Conservation (phyloP, 2,797 vertebrate genomes). For the Apogon hyalosoma region DNA sequence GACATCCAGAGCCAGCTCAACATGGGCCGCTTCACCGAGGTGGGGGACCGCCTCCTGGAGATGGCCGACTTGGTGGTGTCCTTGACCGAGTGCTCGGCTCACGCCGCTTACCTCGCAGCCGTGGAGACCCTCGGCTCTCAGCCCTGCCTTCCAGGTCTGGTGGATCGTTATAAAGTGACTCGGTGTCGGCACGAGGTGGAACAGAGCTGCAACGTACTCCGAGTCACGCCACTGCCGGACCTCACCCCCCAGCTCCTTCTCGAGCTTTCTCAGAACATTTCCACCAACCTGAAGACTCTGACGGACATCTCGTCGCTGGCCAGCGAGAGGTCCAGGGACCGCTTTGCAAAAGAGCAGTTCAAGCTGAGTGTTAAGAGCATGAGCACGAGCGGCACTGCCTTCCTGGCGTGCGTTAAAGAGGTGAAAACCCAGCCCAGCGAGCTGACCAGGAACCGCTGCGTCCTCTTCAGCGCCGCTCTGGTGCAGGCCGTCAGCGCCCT, state of each 20-base stretch:
- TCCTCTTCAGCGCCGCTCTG: slow-evolving; percentile 93
- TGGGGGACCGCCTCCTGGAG: slow-evolving; percentile 92
- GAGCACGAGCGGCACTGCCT: slow-evolving; percentile 94
- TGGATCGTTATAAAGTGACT: slow-evolving; percentile 98
- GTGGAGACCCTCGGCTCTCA: slow-evolving; percentile 92
- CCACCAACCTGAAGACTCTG: slow-evolving; percentile 93
- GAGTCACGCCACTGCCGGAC: slow-evolving; percentile 89
- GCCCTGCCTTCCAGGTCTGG: slow-evolving; percentile 90
- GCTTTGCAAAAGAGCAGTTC: slow-evolving; percentile 96
- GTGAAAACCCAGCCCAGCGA: slow-evolving; percentile 95
- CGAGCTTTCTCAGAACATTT: slow-evolving; percentile 96
- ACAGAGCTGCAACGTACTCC: slow-evolving; percentile 90
- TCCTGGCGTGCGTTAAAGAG: slow-evolving; percentile 95
- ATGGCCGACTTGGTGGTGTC: slow-evolving; percentile 96
- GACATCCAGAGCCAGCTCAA: slow-evolving; percentile 99
- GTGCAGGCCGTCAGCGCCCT: slow-evolving; percentile 94
- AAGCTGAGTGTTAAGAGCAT: slow-evolving; percentile 96
- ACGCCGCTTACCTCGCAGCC: slow-evolving; percentile 94
- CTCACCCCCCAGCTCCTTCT: slow-evolving; percentile 94
- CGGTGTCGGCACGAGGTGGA: slow-evolving; percentile 97
- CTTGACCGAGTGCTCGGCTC: slow-evolving; percentile 94
- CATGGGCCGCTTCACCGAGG: slow-evolving; percentile 95
- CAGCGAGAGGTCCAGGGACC: slow-evolving; percentile 93
- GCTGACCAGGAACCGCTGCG: slow-evolving; percentile 91
- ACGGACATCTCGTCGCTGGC: slow-evolving; percentile 94